These are phyloP conservation scores for Casuarius casuarius DNA, from an alignment of 2,113 vertebrate species.

Conservation along the genomic window DNA sequence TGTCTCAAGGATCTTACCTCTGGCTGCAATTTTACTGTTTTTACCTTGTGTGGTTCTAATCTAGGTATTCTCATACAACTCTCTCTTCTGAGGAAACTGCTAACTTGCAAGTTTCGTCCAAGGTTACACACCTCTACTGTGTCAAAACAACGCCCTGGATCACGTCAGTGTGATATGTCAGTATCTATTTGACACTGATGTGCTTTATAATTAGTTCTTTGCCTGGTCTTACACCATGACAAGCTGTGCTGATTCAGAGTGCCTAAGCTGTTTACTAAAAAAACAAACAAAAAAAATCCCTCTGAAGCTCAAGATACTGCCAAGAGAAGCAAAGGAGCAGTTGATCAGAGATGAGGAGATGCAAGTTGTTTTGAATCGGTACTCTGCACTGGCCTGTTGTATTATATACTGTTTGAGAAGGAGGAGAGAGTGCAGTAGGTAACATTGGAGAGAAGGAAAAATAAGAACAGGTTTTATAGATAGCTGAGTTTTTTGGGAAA, in stretches of 20 bases:
- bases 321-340: accelerated
- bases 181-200: not conserved
- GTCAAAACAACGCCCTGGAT: conserved; percentile 17
- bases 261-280: not conserved
- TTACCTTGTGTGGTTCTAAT: not conserved
- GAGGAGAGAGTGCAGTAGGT: not conserved
- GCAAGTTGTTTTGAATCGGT: not conserved
- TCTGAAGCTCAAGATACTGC: not conserved
- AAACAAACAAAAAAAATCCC: not conserved
- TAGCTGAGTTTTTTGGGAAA: not conserved
- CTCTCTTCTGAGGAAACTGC: conserved; percentile 25
- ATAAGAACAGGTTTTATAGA: not conserved
- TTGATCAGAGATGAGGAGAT: not conserved
- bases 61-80: not conserved
- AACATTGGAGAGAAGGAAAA: not conserved
- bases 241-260: not conserved
- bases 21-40: not conserved
- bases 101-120: not conserved
- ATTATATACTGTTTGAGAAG: not conserved
- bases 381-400: not conserved
- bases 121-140: not conserved
- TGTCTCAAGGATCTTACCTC: not conserved
- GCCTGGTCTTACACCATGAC: not conserved
- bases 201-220: not conserved
- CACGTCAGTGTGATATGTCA: not conserved